Conservation (phyloP, 30 jellyfish, hydroid and myxozoan species). For the Rhopilema esculentum region DNA sequence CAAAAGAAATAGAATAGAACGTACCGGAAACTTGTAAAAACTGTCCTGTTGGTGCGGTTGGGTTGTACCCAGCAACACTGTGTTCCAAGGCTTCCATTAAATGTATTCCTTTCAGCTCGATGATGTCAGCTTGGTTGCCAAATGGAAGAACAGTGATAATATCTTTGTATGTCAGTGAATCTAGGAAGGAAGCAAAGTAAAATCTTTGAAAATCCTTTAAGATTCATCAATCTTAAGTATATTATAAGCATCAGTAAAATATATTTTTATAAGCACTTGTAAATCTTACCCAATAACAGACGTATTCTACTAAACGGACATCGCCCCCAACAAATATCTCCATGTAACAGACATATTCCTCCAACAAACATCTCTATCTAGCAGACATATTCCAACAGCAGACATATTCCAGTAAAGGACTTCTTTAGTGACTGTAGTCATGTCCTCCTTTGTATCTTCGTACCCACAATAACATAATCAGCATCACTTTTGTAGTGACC, state of each 20-base stretch:
- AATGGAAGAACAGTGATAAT: conserved; percentile 83
- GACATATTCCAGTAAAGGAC: too few relatives aligned
- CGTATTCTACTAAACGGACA: not conserved
- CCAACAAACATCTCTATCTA: too few relatives aligned
- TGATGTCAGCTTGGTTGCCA: conserved; percentile 95
- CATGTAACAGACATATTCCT: not conserved
- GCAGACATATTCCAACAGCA: too few relatives aligned
- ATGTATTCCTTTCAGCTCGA: conserved; percentile 77
- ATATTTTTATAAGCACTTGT: not conserved
- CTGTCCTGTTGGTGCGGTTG: conserved; percentile 72
- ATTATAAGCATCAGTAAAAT: not conserved
- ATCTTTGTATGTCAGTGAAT: conserved; percentile 78
- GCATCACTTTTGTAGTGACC: too few relatives aligned
- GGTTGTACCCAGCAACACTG: conserved; percentile 70
- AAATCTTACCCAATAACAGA: not conserved
- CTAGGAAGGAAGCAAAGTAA: conserved; percentile 26
- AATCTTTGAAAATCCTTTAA: not conserved
- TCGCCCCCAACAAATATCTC: too few relatives aligned
- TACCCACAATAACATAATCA: too few relatives aligned
- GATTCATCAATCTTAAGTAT: too few relatives aligned
- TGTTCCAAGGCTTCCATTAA: conserved; percentile 83
- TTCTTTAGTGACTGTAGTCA: too few relatives aligned
- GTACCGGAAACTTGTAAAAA: conserved; percentile 91
- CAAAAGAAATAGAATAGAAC: too few relatives aligned
- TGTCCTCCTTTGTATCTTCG: too few relatives aligned